Percentiles rank a stretch among this genome's conserved stretches.
These are phyloP conservation scores for Rhinopithecus roxellana DNA, from an alignment of 2,113 vertebrate species.

Conservation along the genomic window DNA sequence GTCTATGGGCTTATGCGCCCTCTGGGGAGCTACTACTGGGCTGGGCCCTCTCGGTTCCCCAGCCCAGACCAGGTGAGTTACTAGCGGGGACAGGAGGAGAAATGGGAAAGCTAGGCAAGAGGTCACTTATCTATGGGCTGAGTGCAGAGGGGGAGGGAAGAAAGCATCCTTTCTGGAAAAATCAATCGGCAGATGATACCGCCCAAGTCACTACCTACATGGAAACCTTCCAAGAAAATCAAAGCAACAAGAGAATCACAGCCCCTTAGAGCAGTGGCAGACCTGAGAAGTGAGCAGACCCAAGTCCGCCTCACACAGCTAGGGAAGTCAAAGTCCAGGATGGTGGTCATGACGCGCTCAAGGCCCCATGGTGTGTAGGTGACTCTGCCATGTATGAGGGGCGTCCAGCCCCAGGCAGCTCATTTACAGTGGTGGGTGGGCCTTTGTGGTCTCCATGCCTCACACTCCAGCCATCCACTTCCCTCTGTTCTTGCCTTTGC, in stretches of 20 bases:
- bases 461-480: neutral
- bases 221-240: slow-evolving; percentile 41
- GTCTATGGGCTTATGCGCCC: too few relatives aligned
- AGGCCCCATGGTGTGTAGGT: neutral
- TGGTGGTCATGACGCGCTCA: neutral
- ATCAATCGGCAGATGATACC: neutral
- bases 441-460: neutral
- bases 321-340: neutral
- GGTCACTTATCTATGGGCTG: neutral
- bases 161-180: slow-evolving; percentile 20
- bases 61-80: neutral
- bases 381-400: neutral
- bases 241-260: neutral
- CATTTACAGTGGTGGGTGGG: neutral
- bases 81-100: neutral
- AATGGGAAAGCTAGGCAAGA: neutral
- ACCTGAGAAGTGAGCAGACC: neutral
- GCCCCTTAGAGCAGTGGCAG: neutral
- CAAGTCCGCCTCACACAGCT: neutral
- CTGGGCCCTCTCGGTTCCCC: neutral
- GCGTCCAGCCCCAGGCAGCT: neutral
- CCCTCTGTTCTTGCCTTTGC: neutral
- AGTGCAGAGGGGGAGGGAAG: neutral
- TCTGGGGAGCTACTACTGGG: neutral
- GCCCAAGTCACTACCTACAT: neutral